Base-by-base conservation (phyloP, 2,113 vertebrate genomes). In the Tamias sibiricus region DNA sequence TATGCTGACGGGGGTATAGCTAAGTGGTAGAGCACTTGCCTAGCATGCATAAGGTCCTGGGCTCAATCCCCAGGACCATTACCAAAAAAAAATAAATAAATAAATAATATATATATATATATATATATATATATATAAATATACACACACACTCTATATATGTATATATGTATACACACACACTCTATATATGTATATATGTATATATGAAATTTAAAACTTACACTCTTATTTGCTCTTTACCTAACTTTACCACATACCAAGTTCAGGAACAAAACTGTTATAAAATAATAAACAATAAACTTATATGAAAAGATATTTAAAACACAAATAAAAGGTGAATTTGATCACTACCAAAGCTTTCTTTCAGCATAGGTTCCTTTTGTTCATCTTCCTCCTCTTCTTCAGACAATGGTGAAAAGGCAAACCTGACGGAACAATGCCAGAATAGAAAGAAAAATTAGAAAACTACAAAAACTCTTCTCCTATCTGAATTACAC, bases 281-380 rank as follows among this genome's bases (percentile, higher is more conserved):
- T 7, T 92, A 4, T 77, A 89, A 86, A 95, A 89, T 47, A 75
- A 93, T 66, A 91, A 94, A 64, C 26, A 75, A 83, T 11, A 19
- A 37, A 52, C 11, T 69, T 85, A 59, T 26, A 77, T 91, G 42
- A 52, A 93, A 91, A 22, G 87, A 82, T 54, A 93, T 42, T 79
- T 84, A 80, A 74, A 92, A 69, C 69, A 86, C 40, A 96, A 91
- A 84, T 71, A 71, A 69, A 93, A 83, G 22, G 20, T 76, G 35
- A 91, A 57, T 93, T 90, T 93, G 87, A 96, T 94, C 28, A 90
- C 96, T 98, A 99, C 99, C 99, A 97, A 99, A 99, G 75, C 99
- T 99, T 98, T 99, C 99, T 95, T 99, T 99, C 89, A 99, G 97
- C 99, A 99, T 99, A 35, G 99, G 99, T 81, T 99, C 99, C 97